phyloP scores from a whole-genome alignment of 2,797 vertebrate genomes.

The Anniella stebbinsi region DNA sequence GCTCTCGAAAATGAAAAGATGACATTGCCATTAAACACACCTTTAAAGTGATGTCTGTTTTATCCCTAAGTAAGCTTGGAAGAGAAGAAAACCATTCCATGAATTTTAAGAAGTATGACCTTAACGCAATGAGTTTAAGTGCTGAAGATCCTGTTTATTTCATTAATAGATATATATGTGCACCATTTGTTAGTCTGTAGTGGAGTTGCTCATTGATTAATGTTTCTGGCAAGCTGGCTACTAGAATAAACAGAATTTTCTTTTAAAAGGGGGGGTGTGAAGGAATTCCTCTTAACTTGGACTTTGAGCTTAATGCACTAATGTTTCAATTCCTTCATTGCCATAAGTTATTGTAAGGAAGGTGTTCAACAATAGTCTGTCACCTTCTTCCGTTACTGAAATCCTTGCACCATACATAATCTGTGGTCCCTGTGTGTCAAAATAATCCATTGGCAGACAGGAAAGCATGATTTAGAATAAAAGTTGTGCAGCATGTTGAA shows the following conservation, averaged over 20 bases:
- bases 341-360: not conserved
- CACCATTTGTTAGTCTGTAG: conserved; percentile 32
- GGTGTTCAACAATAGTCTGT: not conserved
- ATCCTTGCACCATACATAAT: not conserved
- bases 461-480: not conserved
- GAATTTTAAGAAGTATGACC: not conserved
- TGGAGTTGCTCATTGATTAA: conserved; percentile 24
- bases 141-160: conserved; percentile 34
- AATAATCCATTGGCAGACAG: not conserved
- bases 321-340: conserved; percentile 12
- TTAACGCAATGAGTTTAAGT: conserved; percentile 28
- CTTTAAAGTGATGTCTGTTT: too few species aligned
- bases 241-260: conserved; percentile 37
- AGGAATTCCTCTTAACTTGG: not conserved
- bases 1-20: too few species aligned
- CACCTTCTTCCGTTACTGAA: not conserved
- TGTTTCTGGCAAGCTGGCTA: conserved; percentile 14
- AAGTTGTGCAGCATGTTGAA: not conserved
- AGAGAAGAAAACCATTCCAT: not conserved
- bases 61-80: not conserved
- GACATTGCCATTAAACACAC: too few species aligned
- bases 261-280: conserved; percentile 24
- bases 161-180: conserved; percentile 37
- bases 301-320: conserved; percentile 37
- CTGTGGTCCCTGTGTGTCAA: not conserved